A percentile compares a stretch with the other conserved stretches of the same genome.
These are phyloP conservation scores for Rhabdomys dilectus DNA, from an alignment of 2,113 vertebrate genomes.

Conservation along the genomic window DNA sequence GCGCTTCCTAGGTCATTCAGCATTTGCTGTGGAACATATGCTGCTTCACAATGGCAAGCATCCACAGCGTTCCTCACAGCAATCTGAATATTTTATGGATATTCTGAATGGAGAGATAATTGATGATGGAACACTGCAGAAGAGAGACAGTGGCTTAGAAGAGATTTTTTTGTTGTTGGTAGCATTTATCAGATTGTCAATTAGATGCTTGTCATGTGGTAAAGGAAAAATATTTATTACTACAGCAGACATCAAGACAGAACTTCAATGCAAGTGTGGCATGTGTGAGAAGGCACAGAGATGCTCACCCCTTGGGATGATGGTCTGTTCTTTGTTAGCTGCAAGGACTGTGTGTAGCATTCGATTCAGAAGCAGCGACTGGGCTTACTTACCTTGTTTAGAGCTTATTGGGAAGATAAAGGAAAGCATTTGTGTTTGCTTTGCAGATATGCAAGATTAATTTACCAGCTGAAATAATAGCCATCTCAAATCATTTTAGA, in stretches of 20 bases:
- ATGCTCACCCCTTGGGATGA: neutral
- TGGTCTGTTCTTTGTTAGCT: neutral
- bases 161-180: conserved; percentile 46
- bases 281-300: neutral
- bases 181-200: conserved; percentile 79
- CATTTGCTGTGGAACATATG: conserved; percentile 78
- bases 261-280: conserved; percentile 45
- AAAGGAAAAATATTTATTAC: conserved; percentile 76
- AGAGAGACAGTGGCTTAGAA: conserved; percentile 54
- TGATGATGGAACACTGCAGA: conserved; percentile 69
- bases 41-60: conserved; percentile 57
- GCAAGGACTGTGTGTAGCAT: neutral
- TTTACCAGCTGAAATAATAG: conserved; percentile 53
- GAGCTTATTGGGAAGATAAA: conserved; percentile 30
- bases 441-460: neutral
- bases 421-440: neutral
- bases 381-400: neutral
- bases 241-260: conserved; percentile 62
- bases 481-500: conserved; percentile 27
- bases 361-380: neutral
- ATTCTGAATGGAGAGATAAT: conserved; percentile 72
- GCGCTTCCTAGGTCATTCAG: conserved; percentile 79
- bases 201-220: conserved; percentile 75
- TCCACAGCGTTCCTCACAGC: conserved; percentile 57
- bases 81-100: conserved; percentile 77